Evolutionary conservation across 2,888 invertebrate species (phyloP).

Genomic region (Heliconius charithonia): DNA sequence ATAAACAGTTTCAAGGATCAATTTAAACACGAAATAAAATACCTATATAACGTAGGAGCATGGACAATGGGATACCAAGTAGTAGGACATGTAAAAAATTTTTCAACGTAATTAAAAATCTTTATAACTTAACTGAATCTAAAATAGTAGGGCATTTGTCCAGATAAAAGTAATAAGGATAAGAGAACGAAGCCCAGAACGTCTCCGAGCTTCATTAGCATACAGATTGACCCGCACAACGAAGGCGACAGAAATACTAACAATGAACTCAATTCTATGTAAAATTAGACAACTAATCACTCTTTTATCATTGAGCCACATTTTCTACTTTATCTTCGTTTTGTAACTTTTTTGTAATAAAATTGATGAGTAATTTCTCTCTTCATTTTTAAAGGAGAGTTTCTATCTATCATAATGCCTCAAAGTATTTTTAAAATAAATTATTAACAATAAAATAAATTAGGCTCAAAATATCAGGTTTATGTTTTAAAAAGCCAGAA

Average conservation of each 20-base stretch:
- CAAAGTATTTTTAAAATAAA: no score
- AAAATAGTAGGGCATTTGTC: slow-evolving; percentile 47
- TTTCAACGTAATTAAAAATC: slow-evolving; percentile 29
- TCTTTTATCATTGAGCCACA: slow-evolving; percentile 21
- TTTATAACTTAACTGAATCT: slow-evolving; percentile 27
- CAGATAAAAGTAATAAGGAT: slow-evolving; percentile 55
- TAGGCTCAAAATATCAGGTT: no score
- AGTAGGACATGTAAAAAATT: background rate
- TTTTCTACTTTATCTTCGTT: background rate
- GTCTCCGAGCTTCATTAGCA: slow-evolving; percentile 66
- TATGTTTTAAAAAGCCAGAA: no score
- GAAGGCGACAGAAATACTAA: slow-evolving; percentile 60
- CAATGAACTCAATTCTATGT: slow-evolving; percentile 62
- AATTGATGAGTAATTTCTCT: background rate
- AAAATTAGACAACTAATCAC: slow-evolving; percentile 40
- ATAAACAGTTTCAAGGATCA: background rate
- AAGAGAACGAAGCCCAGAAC: slow-evolving; percentile 54
- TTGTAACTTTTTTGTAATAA: background rate
- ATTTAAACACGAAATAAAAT: background rate
- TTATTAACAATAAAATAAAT: no score
- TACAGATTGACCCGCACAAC: slow-evolving; percentile 71
- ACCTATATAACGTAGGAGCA: background rate
- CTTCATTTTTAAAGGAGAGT: no score
- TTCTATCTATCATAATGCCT: no score
- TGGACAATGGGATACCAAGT: background rate